Base-by-base conservation (phyloP, 2,888 invertebrate genomes). In the Pammene aurita region DNA sequence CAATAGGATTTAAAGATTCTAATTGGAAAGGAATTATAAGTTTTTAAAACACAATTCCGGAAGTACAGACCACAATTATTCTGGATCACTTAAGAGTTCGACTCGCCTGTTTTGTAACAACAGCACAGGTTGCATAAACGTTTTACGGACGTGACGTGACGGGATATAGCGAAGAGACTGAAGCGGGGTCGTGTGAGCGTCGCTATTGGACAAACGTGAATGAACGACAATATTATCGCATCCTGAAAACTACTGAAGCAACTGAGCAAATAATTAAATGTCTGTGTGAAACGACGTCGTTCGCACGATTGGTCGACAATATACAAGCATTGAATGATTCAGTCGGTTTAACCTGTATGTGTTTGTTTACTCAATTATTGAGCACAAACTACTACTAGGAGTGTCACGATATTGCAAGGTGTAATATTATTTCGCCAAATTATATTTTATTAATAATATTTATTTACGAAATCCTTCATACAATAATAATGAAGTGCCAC, bases 261-360 rank as follows among this genome's bases (percentile, higher is more conserved):
- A 63, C 34, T 67, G 57, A 67, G 34, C 18, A 63, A 67, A 67
- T 50, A 67, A 62, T 67, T 62, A 41, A 48, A 62, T 48, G 41
- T 14, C 10, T 61, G 38, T 38, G 48, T 35, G 16, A 60, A 60
- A 60, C 14, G 13, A 26, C 0, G 13, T 46, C 0, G 13, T 46
- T 7, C 7, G n/a, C 14, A 9, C 34, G 34, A 10, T 7, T 7
- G 5, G 34, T 44, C 5, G 46, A 61, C 35, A 35, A 4, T 9
- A 9, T 50, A 5, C 42, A 5, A 60, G 34, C 26, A 10, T 26
- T 34, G 46, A 60, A 44, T n/a, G n/a, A n/a, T n/a, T n/a, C n/a
- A n/a, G n/a, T n/a, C n/a, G n/a, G n/a, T n/a, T n/a, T n/a, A n/a
- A n/a, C n/a, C n/a, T n/a, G n/a, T n/a, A n/a, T n/a, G n/a, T n/a